phyloP scores from a whole-genome alignment of 2,888 invertebrate species.

The Zele albiditarsus region DNA sequence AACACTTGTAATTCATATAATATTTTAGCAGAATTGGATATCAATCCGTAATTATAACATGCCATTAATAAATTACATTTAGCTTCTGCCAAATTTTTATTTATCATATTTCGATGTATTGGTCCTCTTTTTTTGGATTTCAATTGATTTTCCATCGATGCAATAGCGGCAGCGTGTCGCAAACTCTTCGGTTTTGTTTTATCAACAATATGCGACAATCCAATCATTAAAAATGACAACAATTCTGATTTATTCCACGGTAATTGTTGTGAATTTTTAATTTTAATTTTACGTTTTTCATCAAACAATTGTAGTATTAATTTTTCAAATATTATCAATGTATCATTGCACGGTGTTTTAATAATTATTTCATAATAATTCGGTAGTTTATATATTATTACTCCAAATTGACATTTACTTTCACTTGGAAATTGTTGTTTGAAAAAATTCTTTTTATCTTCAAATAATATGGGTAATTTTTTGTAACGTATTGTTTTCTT shows the following conservation, averaged over 20 bases:
- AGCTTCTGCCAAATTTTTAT: background rate
- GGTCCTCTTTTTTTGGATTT: background rate
- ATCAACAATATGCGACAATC: too few species aligned
- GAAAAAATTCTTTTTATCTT: background rate
- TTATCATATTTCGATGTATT: too few species aligned
- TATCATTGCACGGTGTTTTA: too few species aligned
- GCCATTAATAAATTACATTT: background rate
- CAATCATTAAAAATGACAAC: too few species aligned
- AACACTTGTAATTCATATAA: background rate
- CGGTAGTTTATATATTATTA: too few species aligned
- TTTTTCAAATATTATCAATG: constrained; percentile 27
- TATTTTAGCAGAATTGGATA: background rate
- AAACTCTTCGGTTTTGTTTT: too few species aligned
- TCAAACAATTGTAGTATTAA: constrained; percentile 47
- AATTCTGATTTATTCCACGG: too few species aligned
- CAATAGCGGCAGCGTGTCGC: too few species aligned
- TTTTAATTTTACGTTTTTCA: background rate
- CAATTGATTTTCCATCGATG: background rate
- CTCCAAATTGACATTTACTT: too few species aligned
- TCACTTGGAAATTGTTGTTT: too few species aligned
- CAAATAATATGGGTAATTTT: background rate
- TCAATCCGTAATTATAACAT: background rate
- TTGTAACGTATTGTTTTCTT: background rate
- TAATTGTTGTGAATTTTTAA: background rate
- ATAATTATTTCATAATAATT: too few species aligned